phyloP scores from a whole-genome alignment of 2,797 vertebrate species.

The Decapterus maruadsi region DNA sequence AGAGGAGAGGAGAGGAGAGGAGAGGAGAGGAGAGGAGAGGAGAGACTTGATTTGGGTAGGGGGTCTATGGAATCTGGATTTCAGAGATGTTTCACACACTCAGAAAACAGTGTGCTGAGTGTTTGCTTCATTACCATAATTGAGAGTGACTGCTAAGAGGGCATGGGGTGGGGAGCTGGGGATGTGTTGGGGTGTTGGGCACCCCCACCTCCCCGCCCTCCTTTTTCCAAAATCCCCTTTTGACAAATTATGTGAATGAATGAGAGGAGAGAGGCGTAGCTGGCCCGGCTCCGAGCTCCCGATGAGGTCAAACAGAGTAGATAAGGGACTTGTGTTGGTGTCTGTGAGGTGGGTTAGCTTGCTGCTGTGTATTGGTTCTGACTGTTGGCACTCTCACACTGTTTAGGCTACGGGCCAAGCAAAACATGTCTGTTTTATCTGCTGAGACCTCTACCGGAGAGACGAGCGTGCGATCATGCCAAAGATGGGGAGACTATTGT shows the following conservation, averaged over 20 bases:
- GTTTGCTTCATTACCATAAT: conserved; percentile 79
- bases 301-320: conserved; percentile 66
- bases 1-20: too few relatives aligned
- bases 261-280: conserved; percentile 42
- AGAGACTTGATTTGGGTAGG: conserved; percentile 25
- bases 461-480: conserved; percentile 25
- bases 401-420: conserved; percentile 58
- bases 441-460: conserved; percentile 20
- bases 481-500: conserved; percentile 58
- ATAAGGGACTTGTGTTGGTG: conserved; percentile 54
- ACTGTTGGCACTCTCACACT: conserved; percentile 47
- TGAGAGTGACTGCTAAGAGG: conserved; percentile 61
- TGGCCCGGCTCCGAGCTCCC: conserved; percentile 49
- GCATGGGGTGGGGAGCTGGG: conserved; percentile 41
- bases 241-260: conserved; percentile 75
- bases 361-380: conserved; percentile 19
- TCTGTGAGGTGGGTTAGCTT: conserved; percentile 7
- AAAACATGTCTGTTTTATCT: conserved; percentile 55
- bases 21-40: conserved; percentile 2
- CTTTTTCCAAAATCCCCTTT: conserved; percentile 44
- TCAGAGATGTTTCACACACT: conserved; percentile 63
- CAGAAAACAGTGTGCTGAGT: conserved; percentile 57
- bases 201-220: conserved; percentile 13
- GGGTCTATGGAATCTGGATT: conserved; percentile 23
- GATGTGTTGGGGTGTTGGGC: background rate